Conservation (phyloP, 2,797 vertebrate genomes). For the Platalea minor region DNA sequence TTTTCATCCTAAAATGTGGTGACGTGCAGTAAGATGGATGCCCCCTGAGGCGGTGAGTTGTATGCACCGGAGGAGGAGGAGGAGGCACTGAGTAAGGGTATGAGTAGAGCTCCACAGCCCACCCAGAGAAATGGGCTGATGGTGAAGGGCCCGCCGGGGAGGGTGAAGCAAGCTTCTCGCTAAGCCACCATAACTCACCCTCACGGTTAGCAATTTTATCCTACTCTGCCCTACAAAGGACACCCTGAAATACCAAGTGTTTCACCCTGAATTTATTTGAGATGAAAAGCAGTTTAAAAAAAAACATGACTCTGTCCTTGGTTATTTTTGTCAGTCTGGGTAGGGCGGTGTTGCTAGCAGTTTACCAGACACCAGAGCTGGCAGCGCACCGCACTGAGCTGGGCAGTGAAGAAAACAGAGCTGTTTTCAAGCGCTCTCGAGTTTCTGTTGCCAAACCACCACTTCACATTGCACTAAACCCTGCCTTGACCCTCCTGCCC, state of each 20-base stretch:
- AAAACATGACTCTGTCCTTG: background rate
- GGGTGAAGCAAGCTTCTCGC: background rate
- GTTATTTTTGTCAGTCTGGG: background rate
- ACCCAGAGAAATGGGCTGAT: accelerated
- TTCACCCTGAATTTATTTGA: background rate
- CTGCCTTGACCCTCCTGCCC: background rate
- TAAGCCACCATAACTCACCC: background rate
- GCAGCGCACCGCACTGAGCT: background rate
- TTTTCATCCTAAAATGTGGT: background rate
- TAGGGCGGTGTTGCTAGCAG: background rate
- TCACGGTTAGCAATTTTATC: background rate
- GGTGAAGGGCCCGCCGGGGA: accelerated
- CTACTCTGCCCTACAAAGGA: background rate
- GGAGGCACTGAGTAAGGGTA: background rate
- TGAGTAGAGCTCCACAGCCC: background rate
- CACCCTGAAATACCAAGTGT: background rate
- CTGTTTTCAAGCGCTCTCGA: background rate
- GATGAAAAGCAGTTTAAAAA: background rate
- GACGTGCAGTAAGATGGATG: background rate
- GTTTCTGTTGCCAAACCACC: background rate
- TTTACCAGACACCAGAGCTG: background rate
- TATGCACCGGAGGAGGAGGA: background rate
- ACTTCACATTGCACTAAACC: background rate
- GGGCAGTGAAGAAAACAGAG: background rate
- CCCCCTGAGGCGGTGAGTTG: background rate